Percentiles rank a stretch among this genome's conserved stretches.
phyloP scores from a whole-genome alignment of 2,113 vertebrate species.

The Cinclus mexicanus region DNA sequence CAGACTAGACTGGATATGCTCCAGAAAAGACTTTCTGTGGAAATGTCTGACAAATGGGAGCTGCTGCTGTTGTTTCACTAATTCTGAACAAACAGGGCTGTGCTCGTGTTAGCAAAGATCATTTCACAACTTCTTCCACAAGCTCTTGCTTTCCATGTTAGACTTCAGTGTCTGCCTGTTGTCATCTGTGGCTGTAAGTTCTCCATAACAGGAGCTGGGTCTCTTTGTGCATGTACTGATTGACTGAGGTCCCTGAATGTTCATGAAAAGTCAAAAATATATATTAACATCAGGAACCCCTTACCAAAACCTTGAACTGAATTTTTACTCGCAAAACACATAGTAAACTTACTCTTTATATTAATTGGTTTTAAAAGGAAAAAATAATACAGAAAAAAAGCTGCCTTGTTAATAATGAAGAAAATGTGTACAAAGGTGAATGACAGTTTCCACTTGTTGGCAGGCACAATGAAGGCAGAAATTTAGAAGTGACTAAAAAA shows the following conservation, averaged over 20 bases:
- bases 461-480: not conserved
- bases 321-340: not conserved
- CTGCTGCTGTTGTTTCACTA: not conserved
- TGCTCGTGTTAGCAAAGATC: not conserved
- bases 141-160: not conserved
- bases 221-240: not conserved
- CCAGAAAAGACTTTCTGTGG: not conserved
- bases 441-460: not conserved
- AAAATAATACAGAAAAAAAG: not conserved
- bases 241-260: not conserved
- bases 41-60: not conserved
- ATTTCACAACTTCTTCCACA: not conserved
- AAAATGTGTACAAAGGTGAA: not conserved
- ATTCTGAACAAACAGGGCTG: not conserved
- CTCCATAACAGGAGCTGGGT: accelerated
- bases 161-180: not conserved
- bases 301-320: not conserved
- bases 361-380: not conserved
- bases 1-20: not conserved
- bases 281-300: not conserved
- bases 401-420: not conserved
- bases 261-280: not conserved
- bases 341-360: not conserved
- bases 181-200: not conserved
- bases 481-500: not conserved